Evolutionary conservation across 2,888 invertebrate species (phyloP).

Genomic region (Pandemis heparana): DNA sequence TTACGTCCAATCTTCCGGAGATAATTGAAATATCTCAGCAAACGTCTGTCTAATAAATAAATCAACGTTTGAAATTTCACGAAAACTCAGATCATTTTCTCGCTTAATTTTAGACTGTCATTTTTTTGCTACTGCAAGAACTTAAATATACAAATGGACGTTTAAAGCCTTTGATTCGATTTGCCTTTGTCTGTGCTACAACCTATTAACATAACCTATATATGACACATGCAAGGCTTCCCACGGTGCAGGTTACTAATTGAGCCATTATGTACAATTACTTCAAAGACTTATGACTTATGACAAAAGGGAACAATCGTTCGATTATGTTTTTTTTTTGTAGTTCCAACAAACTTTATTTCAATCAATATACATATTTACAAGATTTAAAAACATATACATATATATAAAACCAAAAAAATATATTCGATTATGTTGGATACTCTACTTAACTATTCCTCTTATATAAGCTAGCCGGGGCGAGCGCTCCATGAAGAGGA

Average conservation of each 20-base stretch:
- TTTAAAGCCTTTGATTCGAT: no score
- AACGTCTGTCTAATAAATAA: constrained; percentile 29
- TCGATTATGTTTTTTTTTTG: not conserved
- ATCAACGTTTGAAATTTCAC: constrained; percentile 10
- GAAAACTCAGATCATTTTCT: constrained; percentile 11
- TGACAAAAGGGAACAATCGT: not conserved
- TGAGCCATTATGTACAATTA: not conserved
- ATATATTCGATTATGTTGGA: no score
- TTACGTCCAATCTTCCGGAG: constrained; percentile 14
- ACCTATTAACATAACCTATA: no score
- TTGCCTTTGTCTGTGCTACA: no score
- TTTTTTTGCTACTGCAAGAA: not conserved
- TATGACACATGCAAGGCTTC: not conserved
- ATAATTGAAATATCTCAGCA: constrained; percentile 11
- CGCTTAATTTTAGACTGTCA: not conserved
- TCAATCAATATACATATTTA: no score
- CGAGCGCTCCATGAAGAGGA: no score
- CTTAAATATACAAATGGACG: no score
- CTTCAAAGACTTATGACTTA: not conserved
- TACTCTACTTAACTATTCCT: no score
- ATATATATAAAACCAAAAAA: no score
- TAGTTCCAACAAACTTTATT: no score
- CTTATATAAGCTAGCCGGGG: no score
- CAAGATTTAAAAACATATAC: no score
- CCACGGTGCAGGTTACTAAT: not conserved